Evolutionary conservation across 2,888 invertebrate species (phyloP), one percentile per base, ranked within the genome.

Genomic region (Hofmannophila pseudospretella): DNA sequence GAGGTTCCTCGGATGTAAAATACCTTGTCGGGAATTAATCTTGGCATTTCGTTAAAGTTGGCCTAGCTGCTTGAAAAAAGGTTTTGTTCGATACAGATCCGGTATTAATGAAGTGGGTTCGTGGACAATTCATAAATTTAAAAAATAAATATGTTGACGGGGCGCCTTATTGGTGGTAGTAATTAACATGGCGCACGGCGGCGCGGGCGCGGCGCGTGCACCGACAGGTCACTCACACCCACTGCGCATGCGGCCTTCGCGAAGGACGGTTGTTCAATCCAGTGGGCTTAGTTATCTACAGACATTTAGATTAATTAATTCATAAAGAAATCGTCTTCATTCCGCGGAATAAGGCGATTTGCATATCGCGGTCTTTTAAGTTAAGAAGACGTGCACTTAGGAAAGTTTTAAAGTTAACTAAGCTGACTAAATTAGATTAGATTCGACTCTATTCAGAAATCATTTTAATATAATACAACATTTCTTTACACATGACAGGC

Each of bases 161-260:
- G 64, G 68, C 73, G 67, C 73, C 74, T 78, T 84, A 82, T 78
- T 77, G 81, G 77, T 72, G 51, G 70, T 71, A 66, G 77, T 80
- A 84, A 85, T 85, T 85, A 81, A 76, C 68, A 70, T 72, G 72
- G 75, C 67, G 65, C 61, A 59, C 44, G 63, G 60, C 59, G 57
- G 64, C 10, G 66, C 56, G 56, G 64, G 56, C 67, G 62, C 56
- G 63, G 52, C 57, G 54, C 48, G 51, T 47, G 52, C 40, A 38
- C 39, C 41, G 43, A 68, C 67, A 64, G 78, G 80, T 80, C 80
- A 78, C 68, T 80, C 77, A 77, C 80, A 71, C 68, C 50, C 57
- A 49, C 47, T 58, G 52, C 42, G 51, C 62, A 54, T 56, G 66
- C 74, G 79, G 76, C 80, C 79, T 79, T 79, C 70, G 53, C 51